Conservation (phyloP, 2,888 invertebrate genomes). For the Aleiodes alternator region DNA sequence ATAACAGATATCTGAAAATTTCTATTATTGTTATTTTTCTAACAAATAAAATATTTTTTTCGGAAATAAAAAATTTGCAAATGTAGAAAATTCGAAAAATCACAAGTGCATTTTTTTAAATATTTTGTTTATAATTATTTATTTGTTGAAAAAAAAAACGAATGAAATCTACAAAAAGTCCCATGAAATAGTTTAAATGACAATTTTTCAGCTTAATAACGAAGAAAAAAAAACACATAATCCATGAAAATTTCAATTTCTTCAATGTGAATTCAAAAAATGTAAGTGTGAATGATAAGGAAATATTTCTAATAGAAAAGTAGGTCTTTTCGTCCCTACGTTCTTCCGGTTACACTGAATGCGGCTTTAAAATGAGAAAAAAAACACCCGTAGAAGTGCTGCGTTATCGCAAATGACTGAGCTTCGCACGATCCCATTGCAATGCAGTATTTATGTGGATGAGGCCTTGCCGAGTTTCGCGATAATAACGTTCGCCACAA, state of each 20-base stretch:
- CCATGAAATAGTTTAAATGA: too few relatives aligned
- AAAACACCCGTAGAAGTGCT: neutral
- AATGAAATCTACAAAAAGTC: too few relatives aligned
- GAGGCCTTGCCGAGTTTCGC: constrained; percentile 21
- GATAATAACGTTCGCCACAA: constrained; percentile 11
- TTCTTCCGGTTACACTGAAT: too few relatives aligned
- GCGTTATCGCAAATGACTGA: constrained; percentile 23
- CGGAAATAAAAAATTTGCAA: too few relatives aligned
- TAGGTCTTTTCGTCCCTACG: neutral
- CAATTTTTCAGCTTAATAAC: too few relatives aligned
- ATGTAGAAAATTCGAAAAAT: too few relatives aligned
- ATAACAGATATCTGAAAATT: too few relatives aligned
- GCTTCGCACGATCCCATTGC: constrained; percentile 17
- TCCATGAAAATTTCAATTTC: neutral
- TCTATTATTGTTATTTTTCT: too few relatives aligned
- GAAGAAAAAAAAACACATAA: neutral
- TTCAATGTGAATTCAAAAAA: neutral
- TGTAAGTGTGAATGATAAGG: neutral
- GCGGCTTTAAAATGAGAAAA: neutral
- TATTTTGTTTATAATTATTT: too few relatives aligned
- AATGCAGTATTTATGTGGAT: constrained; percentile 27
- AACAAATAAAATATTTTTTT: too few relatives aligned
- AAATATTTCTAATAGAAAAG: neutral
- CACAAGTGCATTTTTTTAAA: too few relatives aligned
- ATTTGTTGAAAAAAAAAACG: too few relatives aligned